Base-by-base conservation (phyloP, 2,113 vertebrate species). In the Ciconia boyciana region DNA sequence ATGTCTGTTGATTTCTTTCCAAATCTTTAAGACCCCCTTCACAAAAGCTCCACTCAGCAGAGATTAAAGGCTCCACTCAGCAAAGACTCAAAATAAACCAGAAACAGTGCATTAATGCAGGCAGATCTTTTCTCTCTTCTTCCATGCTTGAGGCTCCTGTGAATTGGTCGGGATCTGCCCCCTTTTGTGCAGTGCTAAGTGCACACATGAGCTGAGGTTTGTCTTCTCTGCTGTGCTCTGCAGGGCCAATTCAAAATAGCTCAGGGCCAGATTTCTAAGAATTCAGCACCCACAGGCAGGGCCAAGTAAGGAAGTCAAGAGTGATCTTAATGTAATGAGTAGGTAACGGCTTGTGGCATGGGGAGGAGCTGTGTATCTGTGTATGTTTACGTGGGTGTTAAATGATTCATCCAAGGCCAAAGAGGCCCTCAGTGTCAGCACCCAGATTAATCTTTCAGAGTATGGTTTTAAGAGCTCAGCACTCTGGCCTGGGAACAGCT, bases 201-300 rank as follows among this genome's bases (percentile, higher is more conserved):
- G 58, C 71, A 26, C 52, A 28, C n/a, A 26, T 61, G 71, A 77
- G 76, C 72, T 60, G 92, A 92, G 55, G 29, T 89, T 64, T 93
- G 55, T 66, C n/a, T 1, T 51, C 78, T 71, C 90, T 65, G 76
- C 86, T 78, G 87, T 68, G 95, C 90, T 81, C 52, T 64, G 69
- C 60, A 64, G 76, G 72, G 72, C 76, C 74, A 22, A 89, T 76
- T 86, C 83, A 78, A 89, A 95, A 93, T 78, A 96, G 69, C 80
- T 79, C 80, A 51, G 44, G 83, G 65, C 86, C 95, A 93, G 82
- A 89, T 93, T 95, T 96, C 92, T 88, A 96, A 94, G 92, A 96
- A 95, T 78, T 94, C 86, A 60, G 51, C 83, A 83, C 64, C 90
- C 90, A 87, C 81, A 26, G 48, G 11, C 72, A 78, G 64, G 82